phyloP scores from a whole-genome alignment of 1,140 invertebrate species.

The Aricia agestis region DNA sequence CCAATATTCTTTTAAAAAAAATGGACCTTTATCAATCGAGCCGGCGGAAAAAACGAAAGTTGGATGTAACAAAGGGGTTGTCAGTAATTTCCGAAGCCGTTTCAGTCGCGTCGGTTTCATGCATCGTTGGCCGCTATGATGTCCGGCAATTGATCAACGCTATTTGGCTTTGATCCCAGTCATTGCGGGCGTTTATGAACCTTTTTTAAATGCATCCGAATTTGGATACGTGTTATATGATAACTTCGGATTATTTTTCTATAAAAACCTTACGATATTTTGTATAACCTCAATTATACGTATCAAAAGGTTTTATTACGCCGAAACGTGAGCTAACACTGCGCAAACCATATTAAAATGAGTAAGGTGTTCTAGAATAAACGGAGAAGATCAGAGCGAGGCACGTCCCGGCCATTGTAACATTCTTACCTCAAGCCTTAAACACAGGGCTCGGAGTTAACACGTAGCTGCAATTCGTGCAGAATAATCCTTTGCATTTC shows the following conservation, averaged over 20 bases:
- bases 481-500: constrained; percentile 49
- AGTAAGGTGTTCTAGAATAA: constrained; percentile 7
- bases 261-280: too few species aligned
- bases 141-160: constrained; percentile 6
- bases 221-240: neutral
- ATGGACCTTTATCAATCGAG: constrained; percentile 7
- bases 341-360: constrained; percentile 10
- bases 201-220: neutral
- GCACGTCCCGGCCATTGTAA: constrained; percentile 38
- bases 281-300: neutral
- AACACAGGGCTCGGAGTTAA: constrained; percentile 32
- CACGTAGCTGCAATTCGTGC: constrained; percentile 38
- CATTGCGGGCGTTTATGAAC: neutral
- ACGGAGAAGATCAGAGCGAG: constrained; percentile 4
- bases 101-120: constrained; percentile 6
- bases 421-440: constrained; percentile 24
- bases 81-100: constrained; percentile 7
- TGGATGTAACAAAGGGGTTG: constrained; percentile 7
- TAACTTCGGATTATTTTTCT: too few species aligned
- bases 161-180: constrained; percentile 2
- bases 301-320: neutral
- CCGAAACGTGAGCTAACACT: neutral
- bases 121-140: constrained; percentile 10
- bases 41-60: constrained; percentile 4
- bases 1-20: neutral